Evolutionary conservation across 1,140 invertebrate species (phyloP).

Genomic region (Melipona quadrifasciata): DNA sequence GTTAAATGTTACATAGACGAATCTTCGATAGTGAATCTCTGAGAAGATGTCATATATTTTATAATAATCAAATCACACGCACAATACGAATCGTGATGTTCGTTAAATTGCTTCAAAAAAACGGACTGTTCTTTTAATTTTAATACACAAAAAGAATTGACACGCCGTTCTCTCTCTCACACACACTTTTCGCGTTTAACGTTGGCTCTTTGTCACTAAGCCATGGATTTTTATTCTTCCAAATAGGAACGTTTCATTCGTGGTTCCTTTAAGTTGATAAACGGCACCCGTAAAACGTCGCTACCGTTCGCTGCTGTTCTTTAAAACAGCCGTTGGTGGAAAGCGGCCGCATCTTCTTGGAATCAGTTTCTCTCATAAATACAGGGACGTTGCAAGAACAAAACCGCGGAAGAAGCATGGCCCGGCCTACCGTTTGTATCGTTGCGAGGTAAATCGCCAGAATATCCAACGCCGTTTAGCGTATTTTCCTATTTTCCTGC

Average conservation of each 20-base stretch:
- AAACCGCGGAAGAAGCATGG: conserved; percentile 58
- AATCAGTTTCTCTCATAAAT: conserved; percentile 50
- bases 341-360: conserved; percentile 17
- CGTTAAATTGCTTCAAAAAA: not conserved
- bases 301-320: conserved; percentile 22
- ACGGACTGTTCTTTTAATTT: not conserved
- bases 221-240: conserved; percentile 4
- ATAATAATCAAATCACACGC: not conserved
- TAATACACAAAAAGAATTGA: not conserved
- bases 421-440: conserved; percentile 57
- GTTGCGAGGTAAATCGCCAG: conserved; percentile 49
- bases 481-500: conserved; percentile 73
- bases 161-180: not conserved
- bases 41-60: not conserved
- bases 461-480: conserved; percentile 71
- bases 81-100: not conserved
- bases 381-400: conserved; percentile 46
- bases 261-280: conserved; percentile 4
- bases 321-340: conserved; percentile 27
- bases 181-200: not conserved
- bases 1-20: not conserved
- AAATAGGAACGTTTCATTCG: conserved; percentile 32
- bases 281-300: conserved; percentile 31
- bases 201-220: not conserved
- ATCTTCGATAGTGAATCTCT: too few relatives aligned